These are phyloP conservation scores for Sylvilagus bachmani DNA, from an alignment of 2,113 vertebrate genomes.

Conservation along the genomic window DNA sequence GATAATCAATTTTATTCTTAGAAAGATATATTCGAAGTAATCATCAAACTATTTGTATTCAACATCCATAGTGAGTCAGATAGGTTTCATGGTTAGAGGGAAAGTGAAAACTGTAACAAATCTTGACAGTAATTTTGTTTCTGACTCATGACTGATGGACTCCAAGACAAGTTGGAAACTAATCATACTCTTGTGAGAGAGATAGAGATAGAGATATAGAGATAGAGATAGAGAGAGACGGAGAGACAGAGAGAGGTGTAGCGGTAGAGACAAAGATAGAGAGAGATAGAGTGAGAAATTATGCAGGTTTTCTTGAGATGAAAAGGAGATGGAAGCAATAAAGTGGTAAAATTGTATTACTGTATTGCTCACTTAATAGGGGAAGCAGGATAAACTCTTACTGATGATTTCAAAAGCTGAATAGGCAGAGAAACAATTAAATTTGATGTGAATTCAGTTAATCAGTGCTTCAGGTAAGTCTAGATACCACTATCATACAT, in stretches of 20 bases:
- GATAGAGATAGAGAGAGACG: too few relatives aligned
- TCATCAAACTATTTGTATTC: slow-evolving; percentile 23
- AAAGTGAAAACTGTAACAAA: slow-evolving; percentile 22
- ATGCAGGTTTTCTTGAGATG: not conserved
- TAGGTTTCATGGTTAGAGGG: not conserved
- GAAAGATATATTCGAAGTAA: slow-evolving; percentile 3
- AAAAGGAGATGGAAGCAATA: not conserved
- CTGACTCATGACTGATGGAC: not conserved
- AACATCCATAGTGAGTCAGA: not conserved
- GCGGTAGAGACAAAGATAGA: too few relatives aligned
- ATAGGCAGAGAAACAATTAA: not conserved
- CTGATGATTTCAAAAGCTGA: not conserved
- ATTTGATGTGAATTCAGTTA: not conserved
- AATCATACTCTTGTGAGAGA: not conserved
- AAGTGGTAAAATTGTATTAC: not conserved
- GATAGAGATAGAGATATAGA: too few relatives aligned
- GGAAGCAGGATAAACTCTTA: not conserved
- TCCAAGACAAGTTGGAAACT: slow-evolving; percentile 21
- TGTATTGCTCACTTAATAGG: not conserved
- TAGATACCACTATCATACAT: not conserved
- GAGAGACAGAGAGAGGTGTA: too few relatives aligned
- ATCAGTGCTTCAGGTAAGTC: not conserved
- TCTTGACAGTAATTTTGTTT: slow-evolving; percentile 34
- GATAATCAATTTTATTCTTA: not conserved
- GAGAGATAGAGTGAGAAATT: too few relatives aligned